A percentile compares a stretch with the other conserved stretches of the same genome.
Evolutionary conservation across 2,797 vertebrate genomes (phyloP).

Genomic region (Darevskia mixta): DNA sequence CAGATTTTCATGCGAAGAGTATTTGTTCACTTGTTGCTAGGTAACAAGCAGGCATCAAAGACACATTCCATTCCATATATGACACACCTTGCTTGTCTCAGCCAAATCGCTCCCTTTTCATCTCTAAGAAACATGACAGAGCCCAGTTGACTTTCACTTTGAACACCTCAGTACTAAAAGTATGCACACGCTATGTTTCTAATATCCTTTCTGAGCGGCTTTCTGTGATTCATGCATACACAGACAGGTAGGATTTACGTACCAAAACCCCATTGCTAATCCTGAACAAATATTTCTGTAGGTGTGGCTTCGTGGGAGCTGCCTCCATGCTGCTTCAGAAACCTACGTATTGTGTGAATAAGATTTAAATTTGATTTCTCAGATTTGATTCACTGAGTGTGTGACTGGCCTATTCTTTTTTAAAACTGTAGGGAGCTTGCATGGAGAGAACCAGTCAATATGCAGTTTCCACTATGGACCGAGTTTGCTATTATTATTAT

Average conservation of each 20-base stretch:
- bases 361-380: neutral
- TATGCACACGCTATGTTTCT: neutral
- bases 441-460: neutral
- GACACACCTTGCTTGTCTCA: neutral
- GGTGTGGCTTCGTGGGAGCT: neutral
- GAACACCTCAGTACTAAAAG: neutral
- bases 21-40: constrained; percentile 16
- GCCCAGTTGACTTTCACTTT: neutral
- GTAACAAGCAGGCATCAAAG: neutral
- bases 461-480: neutral
- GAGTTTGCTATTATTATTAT: too few species aligned
- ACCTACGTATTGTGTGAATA: neutral
- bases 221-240: constrained; percentile 18
- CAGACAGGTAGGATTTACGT: neutral
- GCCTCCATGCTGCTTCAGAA: neutral
- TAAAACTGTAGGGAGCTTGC: neutral
- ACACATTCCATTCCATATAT: neutral
- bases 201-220: neutral
- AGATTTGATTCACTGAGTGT: neutral
- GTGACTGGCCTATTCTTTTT: neutral
- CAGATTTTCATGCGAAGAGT: neutral
- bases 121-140: neutral
- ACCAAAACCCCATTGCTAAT: neutral
- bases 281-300: neutral
- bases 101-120: neutral